Evolutionary conservation across 37 sponge, comb jelly and placozoan species (phyloP), one percentile per base, ranked within the genome.

Genomic region (Hormiphora californensis): DNA sequence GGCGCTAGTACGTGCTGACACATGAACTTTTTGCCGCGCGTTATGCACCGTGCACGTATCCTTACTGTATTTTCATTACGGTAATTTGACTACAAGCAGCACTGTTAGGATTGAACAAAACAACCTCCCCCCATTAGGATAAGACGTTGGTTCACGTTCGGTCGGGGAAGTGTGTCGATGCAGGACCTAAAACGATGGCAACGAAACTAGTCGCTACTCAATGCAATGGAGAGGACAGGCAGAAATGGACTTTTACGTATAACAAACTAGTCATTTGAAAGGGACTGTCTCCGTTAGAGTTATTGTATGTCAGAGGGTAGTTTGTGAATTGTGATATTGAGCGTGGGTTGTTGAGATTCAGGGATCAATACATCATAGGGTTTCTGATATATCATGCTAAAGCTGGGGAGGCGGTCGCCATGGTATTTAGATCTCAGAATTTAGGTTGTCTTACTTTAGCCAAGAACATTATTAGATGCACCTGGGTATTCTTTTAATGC

Each of bases 181-280:
- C 21, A 43, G 81, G 81, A 1, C 46, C 1, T 4, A 40, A 37
- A 73, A 46, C 40, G 21, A 73, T 73, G 81, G 81, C 5, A 11
- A 73, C 81, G 23, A 23, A 73, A 28, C 8, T 73, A 19, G 2
- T 28, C 1, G 81, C 43, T 39, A 0, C 43, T 0, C 8, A 19
- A 1, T 73, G 81, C 23, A 73, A 73, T 40, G 81, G 81, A 1
- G 43, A 46, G 12, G 81, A 39, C 0, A 39, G 38, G n/a, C 81
- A 73, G 81, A 37, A 73, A 28, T 73, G 81, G 81, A 40, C 44
- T 5, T 73, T 73, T 28, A 73, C 81, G 21, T 73, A 73, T 19
- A 73, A 73, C 23, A 4, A 23, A 7, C n/a, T 23, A n/a, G 7
- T 59, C 7, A 59, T 59, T 59, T 49, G 53, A 49, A 9, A 17